A percentile compares a stretch with the other conserved stretches of the same genome.
Conservation (phyloP, 1,140 invertebrate genomes). For the Delia radicum region DNA sequence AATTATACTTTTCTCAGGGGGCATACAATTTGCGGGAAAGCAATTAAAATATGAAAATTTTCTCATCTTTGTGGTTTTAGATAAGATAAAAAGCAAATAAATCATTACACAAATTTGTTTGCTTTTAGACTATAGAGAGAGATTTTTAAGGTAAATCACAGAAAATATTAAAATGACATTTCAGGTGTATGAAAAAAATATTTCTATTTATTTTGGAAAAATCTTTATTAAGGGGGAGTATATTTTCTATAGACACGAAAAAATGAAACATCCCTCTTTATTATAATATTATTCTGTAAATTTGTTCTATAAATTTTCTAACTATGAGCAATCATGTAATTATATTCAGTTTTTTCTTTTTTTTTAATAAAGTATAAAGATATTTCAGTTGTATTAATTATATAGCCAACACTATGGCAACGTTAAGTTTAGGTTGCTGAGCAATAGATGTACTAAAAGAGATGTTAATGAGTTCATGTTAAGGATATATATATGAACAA, state of each 20-base stretch:
- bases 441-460: background rate
- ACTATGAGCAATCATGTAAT: background rate
- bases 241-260: background rate
- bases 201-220: background rate
- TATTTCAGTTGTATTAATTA: background rate
- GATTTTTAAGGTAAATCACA: background rate
- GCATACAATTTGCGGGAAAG: background rate
- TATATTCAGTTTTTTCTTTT: background rate
- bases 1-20: background rate
- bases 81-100: background rate
- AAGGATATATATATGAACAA: background rate
- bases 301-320: background rate
- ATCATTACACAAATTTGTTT: background rate
- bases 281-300: background rate
- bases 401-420: background rate
- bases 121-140: background rate
- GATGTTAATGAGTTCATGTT: slow-evolving; percentile 4
- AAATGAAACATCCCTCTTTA: background rate
- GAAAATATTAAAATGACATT: background rate
- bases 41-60: background rate
- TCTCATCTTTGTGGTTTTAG: background rate
- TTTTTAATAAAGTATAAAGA: background rate
- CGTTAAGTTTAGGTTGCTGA: background rate
- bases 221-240: background rate
- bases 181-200: background rate